Conservation (phyloP, 2,797 vertebrate species). For the Chelidonichthys spinosus region DNA sequence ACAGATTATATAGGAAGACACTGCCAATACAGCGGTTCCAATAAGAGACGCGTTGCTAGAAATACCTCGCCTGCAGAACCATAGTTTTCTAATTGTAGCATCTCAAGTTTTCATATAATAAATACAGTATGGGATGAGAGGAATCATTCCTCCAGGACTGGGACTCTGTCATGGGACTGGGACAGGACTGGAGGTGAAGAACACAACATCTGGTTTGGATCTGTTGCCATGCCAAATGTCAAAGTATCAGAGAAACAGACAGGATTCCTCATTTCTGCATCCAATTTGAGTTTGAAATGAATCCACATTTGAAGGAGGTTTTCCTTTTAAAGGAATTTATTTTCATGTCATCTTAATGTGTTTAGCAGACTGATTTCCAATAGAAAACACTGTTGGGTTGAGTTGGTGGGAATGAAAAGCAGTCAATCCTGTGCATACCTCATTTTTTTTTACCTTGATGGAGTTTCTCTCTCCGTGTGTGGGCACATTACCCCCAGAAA, state of each 20-base stretch:
- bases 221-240: constrained; percentile 26
- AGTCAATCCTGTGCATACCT: not conserved
- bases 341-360: constrained; percentile 3
- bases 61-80: too few species aligned
- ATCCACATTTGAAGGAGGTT: not conserved
- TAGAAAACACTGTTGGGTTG: not conserved
- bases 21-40: too few species aligned
- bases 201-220: constrained; percentile 43
- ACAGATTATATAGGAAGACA: too few species aligned
- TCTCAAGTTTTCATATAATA: too few species aligned
- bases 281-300: not conserved
- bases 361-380: not conserved
- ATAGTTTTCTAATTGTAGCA: too few species aligned
- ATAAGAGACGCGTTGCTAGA: too few species aligned
- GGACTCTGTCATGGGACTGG: too few species aligned
- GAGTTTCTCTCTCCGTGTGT: constrained; percentile 20
- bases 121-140: too few species aligned
- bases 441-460: constrained; percentile 1
- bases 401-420: constrained; percentile 19
- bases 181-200: not conserved
- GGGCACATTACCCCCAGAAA: constrained; percentile 24
- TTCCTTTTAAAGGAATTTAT: constrained; percentile 1
- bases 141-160: too few species aligned
- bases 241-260: constrained; percentile 25
- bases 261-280: constrained; percentile 6